Evolutionary conservation across 1,140 invertebrate genomes (phyloP).

Genomic region (Cheumatopsyche charites): DNA sequence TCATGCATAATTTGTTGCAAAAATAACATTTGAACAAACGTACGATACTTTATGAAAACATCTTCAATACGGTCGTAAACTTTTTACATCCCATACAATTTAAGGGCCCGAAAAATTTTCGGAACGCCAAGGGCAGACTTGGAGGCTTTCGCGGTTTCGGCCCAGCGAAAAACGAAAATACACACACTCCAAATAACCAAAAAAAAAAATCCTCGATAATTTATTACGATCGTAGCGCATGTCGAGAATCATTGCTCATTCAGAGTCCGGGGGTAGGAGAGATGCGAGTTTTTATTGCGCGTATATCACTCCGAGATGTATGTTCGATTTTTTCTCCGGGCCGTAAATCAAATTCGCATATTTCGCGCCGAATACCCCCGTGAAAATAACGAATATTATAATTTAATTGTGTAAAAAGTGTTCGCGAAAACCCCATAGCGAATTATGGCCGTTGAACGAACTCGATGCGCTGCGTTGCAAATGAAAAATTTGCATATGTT

Average conservation of each 20-base stretch:
- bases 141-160: slow-evolving; percentile 8
- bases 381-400: too few relatives aligned
- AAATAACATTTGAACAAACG: not conserved
- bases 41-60: not conserved
- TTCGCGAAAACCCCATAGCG: not conserved
- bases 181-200: not conserved
- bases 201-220: not conserved
- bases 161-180: not conserved
- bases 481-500: too few relatives aligned
- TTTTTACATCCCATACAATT: not conserved
- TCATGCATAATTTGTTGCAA: slow-evolving; percentile 11
- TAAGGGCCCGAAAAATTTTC: not conserved
- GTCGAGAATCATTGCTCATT: too few relatives aligned
- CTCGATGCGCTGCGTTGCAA: too few relatives aligned
- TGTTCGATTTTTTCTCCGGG: slow-evolving; percentile 8
- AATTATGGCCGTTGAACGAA: too few relatives aligned
- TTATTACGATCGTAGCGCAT: too few relatives aligned
- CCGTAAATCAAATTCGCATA: too few relatives aligned
- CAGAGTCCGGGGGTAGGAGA: too few relatives aligned
- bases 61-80: not conserved
- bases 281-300: too few relatives aligned
- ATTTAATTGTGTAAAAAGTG: not conserved
- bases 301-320: not conserved
- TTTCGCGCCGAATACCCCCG: not conserved
- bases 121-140: not conserved